Conservation (phyloP, 2,888 invertebrate genomes). For the Drosophila subsilvestris region DNA sequence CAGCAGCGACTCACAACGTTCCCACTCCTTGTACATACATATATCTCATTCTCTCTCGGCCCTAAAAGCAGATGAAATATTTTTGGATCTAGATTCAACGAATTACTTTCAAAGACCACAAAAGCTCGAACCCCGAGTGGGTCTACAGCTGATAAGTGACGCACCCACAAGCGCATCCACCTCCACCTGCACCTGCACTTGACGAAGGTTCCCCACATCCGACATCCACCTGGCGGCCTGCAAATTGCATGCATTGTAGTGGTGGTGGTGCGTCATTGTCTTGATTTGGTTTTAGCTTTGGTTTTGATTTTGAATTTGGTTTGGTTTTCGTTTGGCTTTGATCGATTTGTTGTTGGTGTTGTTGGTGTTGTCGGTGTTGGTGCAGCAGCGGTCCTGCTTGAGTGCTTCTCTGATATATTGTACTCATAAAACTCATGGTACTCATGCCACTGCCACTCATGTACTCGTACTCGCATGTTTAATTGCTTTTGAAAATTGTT, state of each 20-base stretch:
- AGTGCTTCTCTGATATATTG: constrained; percentile 48
- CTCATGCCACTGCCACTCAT: constrained; percentile 20
- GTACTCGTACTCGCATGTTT: constrained; percentile 55
- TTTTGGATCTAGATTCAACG: no score
- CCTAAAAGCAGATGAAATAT: no score
- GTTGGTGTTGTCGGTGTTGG: no score
- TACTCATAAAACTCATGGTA: background rate
- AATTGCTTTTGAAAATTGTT: constrained; percentile 71
- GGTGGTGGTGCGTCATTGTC: constrained; percentile 41
- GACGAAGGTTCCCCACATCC: constrained; percentile 28
- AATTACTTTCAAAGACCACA: no score
- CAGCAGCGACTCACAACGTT: no score
- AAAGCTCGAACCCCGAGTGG: background rate
- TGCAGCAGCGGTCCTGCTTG: constrained; percentile 71
- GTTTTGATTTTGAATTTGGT: background rate
- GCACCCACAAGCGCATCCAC: background rate
- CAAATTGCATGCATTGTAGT: constrained; percentile 31
- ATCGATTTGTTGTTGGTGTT: constrained; percentile 23
- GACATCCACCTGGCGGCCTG: constrained; percentile 10
- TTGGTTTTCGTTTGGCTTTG: constrained; percentile 1
- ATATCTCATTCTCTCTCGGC: no score
- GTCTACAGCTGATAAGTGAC: background rate
- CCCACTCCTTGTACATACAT: no score
- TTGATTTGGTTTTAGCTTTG: background rate
- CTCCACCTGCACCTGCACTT: constrained; percentile 35